These are phyloP conservation scores for Tachysurus vachellii DNA, from an alignment of 2,113 vertebrate genomes.

Conservation along the genomic window DNA sequence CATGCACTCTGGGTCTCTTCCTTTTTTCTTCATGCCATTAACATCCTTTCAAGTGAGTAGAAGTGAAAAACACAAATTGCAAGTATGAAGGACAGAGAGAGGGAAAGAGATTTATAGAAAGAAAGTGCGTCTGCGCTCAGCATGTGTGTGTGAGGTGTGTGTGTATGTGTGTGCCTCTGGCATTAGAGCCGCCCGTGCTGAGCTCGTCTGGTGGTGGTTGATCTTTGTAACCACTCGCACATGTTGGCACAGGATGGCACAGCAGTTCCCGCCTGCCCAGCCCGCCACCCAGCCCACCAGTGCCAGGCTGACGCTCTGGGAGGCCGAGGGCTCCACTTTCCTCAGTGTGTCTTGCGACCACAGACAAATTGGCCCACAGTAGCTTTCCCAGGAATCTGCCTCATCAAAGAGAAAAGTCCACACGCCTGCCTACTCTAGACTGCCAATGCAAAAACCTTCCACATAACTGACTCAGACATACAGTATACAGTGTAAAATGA, in stretches of 20 bases:
- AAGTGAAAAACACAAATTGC: slow-evolving; percentile 36
- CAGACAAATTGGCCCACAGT: slow-evolving; percentile 47
- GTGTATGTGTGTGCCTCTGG: slow-evolving; percentile 39
- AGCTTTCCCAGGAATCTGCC: slow-evolving; percentile 48
- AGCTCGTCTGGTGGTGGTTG: slow-evolving; percentile 53
- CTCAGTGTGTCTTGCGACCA: slow-evolving; percentile 43
- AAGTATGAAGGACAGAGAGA: slow-evolving; percentile 1
- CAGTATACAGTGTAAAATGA: slow-evolving; percentile 35
- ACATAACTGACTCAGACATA: slow-evolving; percentile 31
- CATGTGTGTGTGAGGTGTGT: slow-evolving; percentile 25
- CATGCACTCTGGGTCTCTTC: slow-evolving; percentile 21
- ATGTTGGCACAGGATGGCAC: slow-evolving; percentile 50
- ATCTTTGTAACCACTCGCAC: slow-evolving; percentile 54
- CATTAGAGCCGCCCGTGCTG: slow-evolving; percentile 42
- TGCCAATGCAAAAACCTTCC: slow-evolving; percentile 36
- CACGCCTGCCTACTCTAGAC: slow-evolving; percentile 36
- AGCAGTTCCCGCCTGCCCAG: slow-evolving; percentile 30
- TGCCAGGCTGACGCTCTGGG: slow-evolving; percentile 46
- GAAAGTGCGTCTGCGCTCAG: slow-evolving; percentile 23
- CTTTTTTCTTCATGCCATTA: slow-evolving; percentile 29
- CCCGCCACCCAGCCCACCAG: slow-evolving; percentile 18
- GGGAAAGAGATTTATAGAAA: slow-evolving; percentile 3
- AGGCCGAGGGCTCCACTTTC: slow-evolving; percentile 37
- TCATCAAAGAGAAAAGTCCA: slow-evolving; percentile 46
- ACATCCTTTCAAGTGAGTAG: slow-evolving; percentile 37